phyloP scores from a whole-genome alignment of 2,888 invertebrate species.

The Taenaris catops region DNA sequence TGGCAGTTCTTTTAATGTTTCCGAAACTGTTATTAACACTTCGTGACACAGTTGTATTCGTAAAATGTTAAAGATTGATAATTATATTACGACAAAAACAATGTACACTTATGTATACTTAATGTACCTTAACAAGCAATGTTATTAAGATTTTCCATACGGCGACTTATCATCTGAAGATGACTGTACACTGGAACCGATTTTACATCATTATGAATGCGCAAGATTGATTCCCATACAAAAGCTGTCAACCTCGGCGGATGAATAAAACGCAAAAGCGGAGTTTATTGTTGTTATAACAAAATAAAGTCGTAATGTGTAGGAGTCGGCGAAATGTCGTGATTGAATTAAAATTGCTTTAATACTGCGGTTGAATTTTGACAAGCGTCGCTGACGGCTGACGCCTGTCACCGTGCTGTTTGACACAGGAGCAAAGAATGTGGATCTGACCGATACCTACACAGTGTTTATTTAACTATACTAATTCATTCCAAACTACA shows the following conservation, averaged over 20 bases:
- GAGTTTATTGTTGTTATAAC: constrained; percentile 67
- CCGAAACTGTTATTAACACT: no score
- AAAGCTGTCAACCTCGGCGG: constrained; percentile 59
- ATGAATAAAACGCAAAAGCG: constrained; percentile 47
- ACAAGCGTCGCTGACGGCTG: constrained; percentile 70
- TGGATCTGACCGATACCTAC: no score
- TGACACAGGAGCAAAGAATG: constrained; percentile 28
- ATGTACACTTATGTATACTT: no score
- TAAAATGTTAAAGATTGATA: no score
- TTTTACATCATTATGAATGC: constrained; percentile 64
- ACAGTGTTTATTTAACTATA: no score
- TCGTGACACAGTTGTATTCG: no score
- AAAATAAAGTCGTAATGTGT: constrained; percentile 77
- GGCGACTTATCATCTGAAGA: no score
- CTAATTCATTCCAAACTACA: no score
- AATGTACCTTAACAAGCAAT: no score
- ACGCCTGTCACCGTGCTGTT: constrained; percentile 30
- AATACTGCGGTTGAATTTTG: constrained; percentile 65
- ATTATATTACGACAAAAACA: no score
- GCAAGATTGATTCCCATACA: constrained; percentile 71
- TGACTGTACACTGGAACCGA: constrained; percentile 55
- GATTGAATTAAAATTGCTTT: constrained; percentile 73
- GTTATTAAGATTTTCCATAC: no score
- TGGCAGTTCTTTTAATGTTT: no score
- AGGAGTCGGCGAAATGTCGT: constrained; percentile 53